Evolutionary conservation across 2,113 vertebrate genomes (phyloP), one percentile per base, ranked within the genome.

Genomic region (Pterocles burchelli): DNA sequence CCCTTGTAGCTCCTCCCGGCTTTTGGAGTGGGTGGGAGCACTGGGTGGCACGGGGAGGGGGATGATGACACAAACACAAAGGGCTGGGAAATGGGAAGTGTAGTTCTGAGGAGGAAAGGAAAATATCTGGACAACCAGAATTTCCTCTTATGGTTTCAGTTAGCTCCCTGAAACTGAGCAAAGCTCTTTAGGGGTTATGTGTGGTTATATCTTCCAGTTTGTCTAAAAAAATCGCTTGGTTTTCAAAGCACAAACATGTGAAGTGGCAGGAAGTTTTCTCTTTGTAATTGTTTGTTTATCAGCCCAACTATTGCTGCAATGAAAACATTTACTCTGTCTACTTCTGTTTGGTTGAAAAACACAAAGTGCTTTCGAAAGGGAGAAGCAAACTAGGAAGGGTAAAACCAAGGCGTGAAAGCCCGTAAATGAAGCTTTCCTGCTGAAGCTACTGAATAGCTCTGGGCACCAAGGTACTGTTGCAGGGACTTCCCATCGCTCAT

Each of bases 221-320:
- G 91, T 72, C 80, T 90, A n/a, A 88, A 81, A 45, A 90, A 83
- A 86, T 26, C 48, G 24, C 73, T 86, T 8, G 16, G 38, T 71
- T 89, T 93, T 96, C 89, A 62, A 94, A 95, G 92, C 51, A 62
- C 33, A 86, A 67, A 31, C 61, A 52, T 51, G 65, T 46, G 73
- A 85, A 95, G 79, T 58, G 89, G 80, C 68, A 90, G 84, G 83
- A 94, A 95, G 86, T 83, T 93, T 85, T 88, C 22, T 3, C 63
- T 94, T 90, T 88, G 68, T 62, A 33, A 11, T 22, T 78, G 83
- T 88, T 90, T 95, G 85, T 67, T 93, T 86, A 87, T 66, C 57
- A 72, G 61, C 57, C 84, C 45, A 90, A 88, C 63, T 82, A 36
- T 57, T 18, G 85, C 76, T 55, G 86, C 52, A 38, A 19, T 9